phyloP scores from a whole-genome alignment of 2,113 vertebrate species.

The Helogale parvula region DNA sequence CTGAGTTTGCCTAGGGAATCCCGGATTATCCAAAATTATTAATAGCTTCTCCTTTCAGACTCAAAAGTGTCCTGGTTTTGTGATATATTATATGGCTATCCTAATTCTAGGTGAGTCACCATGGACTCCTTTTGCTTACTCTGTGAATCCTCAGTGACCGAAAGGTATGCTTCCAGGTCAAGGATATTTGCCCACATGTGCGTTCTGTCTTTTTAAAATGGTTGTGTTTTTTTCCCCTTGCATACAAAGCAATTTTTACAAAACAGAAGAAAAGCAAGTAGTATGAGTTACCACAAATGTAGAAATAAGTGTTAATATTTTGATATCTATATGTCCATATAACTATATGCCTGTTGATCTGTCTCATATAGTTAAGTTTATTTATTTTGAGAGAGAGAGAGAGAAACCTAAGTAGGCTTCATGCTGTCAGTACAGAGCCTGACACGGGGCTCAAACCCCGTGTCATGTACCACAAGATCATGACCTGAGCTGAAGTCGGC shows the following conservation, averaged over 20 bases:
- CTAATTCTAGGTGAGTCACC: not conserved
- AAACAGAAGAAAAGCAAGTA: not conserved
- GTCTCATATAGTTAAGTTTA: too few species aligned
- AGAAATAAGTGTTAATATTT: conserved; percentile 39
- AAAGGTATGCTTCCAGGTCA: not conserved
- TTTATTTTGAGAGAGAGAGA: too few species aligned
- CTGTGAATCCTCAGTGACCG: not conserved
- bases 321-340: not conserved
- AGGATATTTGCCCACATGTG: not conserved
- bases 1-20: not conserved
- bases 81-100: conserved; percentile 15
- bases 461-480: not conserved
- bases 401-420: too few species aligned
- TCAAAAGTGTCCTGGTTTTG: not conserved
- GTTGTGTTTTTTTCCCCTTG: not conserved
- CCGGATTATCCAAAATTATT: conserved; percentile 13
- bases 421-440: not conserved
- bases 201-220: conserved; percentile 13
- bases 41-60: conserved; percentile 7
- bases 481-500: not conserved
- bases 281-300: not conserved
- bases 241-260: not conserved
- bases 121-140: conserved; percentile 5
- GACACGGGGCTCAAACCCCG: not conserved
- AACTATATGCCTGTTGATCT: not conserved